Evolutionary conservation across 2,888 invertebrate genomes (phyloP).

Genomic region (Osedax fenrisi): DNA sequence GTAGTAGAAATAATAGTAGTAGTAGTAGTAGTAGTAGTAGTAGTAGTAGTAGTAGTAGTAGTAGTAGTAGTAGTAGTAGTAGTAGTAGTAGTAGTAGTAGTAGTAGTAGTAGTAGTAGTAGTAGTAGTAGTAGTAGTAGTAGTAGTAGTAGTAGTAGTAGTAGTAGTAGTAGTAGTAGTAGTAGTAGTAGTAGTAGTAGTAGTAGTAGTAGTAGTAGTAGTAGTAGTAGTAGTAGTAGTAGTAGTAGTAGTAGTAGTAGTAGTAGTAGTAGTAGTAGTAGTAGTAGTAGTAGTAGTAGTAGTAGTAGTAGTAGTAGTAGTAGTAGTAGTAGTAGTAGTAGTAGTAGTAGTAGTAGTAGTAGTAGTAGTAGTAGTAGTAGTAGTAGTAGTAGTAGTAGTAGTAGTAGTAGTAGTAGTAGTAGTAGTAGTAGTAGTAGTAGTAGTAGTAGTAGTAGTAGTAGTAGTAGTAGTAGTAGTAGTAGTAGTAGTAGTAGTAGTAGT

Average conservation of each 20-base stretch:
- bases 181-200: not conserved
- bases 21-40: slow-evolving; percentile 2
- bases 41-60: not conserved
- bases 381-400: slow-evolving; percentile 2
- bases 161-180: slow-evolving; percentile 2
- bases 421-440: slow-evolving; percentile 2
- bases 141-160: not conserved
- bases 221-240: not conserved
- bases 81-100: not conserved
- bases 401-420: not conserved
- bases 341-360: slow-evolving; percentile 2
- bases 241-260: slow-evolving; percentile 2
- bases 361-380: not conserved
- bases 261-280: not conserved
- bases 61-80: not conserved
- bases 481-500: not conserved
- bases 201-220: slow-evolving; percentile 2
- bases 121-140: not conserved
- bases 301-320: slow-evolving; percentile 2
- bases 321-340: not conserved
- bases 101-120: not conserved
- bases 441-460: not conserved
- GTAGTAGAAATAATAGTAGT: not conserved
- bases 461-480: not conserved
- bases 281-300: not conserved